Evolutionary conservation across 2,797 vertebrate species (phyloP).

Genomic region (Columba guinea): DNA sequence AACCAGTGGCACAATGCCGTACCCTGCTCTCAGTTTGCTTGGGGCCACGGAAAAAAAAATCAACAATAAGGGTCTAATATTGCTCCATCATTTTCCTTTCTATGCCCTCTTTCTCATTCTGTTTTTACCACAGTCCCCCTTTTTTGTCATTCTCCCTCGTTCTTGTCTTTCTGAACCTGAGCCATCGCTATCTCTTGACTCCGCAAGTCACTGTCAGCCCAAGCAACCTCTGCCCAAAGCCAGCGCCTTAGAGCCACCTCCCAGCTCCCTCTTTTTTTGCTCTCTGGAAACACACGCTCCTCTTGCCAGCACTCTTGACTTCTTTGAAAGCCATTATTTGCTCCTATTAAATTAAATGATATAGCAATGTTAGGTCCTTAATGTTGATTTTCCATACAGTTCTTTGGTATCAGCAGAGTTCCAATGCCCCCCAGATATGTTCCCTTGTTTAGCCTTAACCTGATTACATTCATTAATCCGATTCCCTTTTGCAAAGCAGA

Average conservation of each 20-base stretch:
- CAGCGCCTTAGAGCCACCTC: neutral
- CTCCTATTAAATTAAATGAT: neutral
- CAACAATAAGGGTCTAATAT: neutral
- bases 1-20: neutral
- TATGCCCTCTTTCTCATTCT: neutral
- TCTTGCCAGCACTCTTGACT: neutral
- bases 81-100: neutral
- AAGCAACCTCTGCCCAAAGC: neutral
- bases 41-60: neutral
- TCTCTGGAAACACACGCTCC: neutral
- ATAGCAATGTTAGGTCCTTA: neutral
- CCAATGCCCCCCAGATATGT: slow-evolving; percentile 34
- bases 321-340: neutral
- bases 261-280: neutral
- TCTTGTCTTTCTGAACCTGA: neutral
- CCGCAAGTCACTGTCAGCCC: neutral
- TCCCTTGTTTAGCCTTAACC: slow-evolving; percentile 38
- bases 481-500: slow-evolving; percentile 47
- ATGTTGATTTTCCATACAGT: neutral
- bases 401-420: neutral
- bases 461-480: slow-evolving; percentile 50
- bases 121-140: neutral
- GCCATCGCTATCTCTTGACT: neutral
- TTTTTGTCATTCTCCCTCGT: neutral
- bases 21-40: neutral